A percentile compares a stretch with the other conserved stretches of the same genome.
phyloP scores from a whole-genome alignment of 2,888 invertebrate species.

The Galerucella calmariensis region DNA sequence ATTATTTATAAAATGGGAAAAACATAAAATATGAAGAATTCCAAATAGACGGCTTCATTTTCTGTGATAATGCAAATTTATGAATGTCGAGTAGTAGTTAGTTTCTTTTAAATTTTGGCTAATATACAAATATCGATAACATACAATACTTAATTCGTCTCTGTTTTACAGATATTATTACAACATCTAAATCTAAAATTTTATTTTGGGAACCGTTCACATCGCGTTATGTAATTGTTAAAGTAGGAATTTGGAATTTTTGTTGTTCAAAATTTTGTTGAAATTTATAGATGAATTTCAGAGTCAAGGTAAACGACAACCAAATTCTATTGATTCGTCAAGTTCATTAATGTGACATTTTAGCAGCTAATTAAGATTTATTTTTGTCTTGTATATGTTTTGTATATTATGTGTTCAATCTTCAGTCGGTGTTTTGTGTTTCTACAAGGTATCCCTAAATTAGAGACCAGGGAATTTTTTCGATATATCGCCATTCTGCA shows the following conservation, averaged over 20 bases:
- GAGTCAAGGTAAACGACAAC: constrained; percentile 19
- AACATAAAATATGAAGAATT: too few relatives aligned
- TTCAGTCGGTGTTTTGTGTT: background rate
- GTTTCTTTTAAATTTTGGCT: too few relatives aligned
- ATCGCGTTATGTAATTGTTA: background rate
- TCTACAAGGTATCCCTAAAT: background rate
- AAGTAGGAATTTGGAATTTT: background rate
- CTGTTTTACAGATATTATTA: too few relatives aligned
- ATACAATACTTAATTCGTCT: too few relatives aligned
- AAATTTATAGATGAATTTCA: constrained; percentile 9
- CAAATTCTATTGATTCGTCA: constrained; percentile 27
- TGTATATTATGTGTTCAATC: background rate
- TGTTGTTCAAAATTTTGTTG: background rate
- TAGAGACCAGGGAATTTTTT: too few relatives aligned
- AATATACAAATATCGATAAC: too few relatives aligned
- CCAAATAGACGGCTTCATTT: too few relatives aligned
- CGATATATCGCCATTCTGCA: too few relatives aligned
- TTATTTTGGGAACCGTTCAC: background rate
- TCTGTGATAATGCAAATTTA: too few relatives aligned
- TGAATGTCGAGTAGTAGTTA: too few relatives aligned
- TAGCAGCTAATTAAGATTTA: constrained; percentile 15
- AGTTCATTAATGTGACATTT: constrained; percentile 30
- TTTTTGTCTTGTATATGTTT: constrained; percentile 18
- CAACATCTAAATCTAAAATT: too few relatives aligned
- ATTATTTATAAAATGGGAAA: background rate